Conservation (phyloP, 2,888 invertebrate species). For the Dynastes maya region DNA sequence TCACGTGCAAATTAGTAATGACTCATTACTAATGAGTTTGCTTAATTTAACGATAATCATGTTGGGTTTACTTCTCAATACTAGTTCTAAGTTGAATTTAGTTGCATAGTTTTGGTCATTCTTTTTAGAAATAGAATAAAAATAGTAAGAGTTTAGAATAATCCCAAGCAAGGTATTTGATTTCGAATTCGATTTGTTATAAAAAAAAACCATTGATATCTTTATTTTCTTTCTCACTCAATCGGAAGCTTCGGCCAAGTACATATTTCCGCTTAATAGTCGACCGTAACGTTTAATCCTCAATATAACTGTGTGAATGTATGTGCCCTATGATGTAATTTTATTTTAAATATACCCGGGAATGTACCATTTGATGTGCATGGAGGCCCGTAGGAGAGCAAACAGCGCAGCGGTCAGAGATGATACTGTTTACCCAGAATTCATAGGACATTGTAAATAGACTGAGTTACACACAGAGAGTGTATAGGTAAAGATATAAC, state of each 20-base stretch:
- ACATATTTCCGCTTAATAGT: neutral
- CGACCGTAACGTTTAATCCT: conserved; percentile 26
- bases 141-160: too few species aligned
- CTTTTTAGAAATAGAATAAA: too few species aligned
- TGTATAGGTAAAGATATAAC: conserved; percentile 63
- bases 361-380: conserved; percentile 47
- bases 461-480: conserved; percentile 51
- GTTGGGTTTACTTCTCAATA: too few species aligned
- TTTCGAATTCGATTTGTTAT: too few species aligned
- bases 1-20: too few species aligned
- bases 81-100: too few species aligned
- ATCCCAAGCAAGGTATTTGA: too few species aligned
- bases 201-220: too few species aligned
- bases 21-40: too few species aligned
- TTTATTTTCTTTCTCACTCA: neutral
- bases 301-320: conserved; percentile 6
- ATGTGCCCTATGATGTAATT: conserved; percentile 32
- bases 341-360: conserved; percentile 40
- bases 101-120: too few species aligned
- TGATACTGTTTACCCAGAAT: conserved; percentile 62
- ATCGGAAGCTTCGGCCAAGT: neutral
- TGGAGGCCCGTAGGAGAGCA: conserved; percentile 55
- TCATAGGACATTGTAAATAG: conserved; percentile 62
- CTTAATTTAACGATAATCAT: too few species aligned
- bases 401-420: conserved; percentile 59